Evolutionary conservation across 2,888 invertebrate species (phyloP).

Genomic region (Hirtodrosophila trivittata): DNA sequence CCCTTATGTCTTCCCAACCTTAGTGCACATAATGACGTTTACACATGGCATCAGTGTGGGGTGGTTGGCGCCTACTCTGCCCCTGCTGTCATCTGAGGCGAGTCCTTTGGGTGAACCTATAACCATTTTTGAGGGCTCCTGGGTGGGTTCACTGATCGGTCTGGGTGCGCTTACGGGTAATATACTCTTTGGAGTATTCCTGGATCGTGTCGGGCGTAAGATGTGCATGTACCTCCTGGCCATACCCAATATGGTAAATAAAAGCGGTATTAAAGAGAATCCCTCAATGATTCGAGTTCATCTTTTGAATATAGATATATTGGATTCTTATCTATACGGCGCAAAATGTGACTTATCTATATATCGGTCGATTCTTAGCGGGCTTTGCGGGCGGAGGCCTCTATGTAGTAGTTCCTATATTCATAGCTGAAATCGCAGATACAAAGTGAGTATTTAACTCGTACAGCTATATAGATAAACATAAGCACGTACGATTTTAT

Average conservation of each 20-base stretch:
- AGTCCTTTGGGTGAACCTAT: constrained; percentile 51
- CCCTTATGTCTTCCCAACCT: too few relatives aligned
- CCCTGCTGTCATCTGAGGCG: constrained; percentile 58
- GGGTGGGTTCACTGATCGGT: constrained; percentile 75
- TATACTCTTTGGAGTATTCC: constrained; percentile 66
- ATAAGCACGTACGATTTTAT: constrained; percentile 4
- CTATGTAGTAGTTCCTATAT: constrained; percentile 76
- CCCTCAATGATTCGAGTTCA: constrained; percentile 20
- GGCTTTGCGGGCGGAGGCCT: constrained; percentile 79
- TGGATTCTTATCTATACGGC: constrained; percentile 75
- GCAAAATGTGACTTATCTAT: constrained; percentile 66
- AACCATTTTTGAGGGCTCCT: constrained; percentile 65
- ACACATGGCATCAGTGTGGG: constrained; percentile 77
- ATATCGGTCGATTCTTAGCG: constrained; percentile 70
- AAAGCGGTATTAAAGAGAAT: too few relatives aligned
- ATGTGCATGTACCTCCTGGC: constrained; percentile 66
- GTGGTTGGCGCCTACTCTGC: constrained; percentile 78
- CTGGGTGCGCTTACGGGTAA: constrained; percentile 75
- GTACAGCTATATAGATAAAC: not conserved
- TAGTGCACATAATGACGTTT: constrained; percentile 78
- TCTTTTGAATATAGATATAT: constrained; percentile 52
- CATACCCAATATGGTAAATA: constrained; percentile 73
- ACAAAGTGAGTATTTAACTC: constrained; percentile 63
- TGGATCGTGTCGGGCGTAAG: constrained; percentile 76
- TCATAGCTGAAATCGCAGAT: constrained; percentile 79